Evolutionary conservation across 2,888 invertebrate species (phyloP).

Genomic region (Drosophila paranaensis): DNA sequence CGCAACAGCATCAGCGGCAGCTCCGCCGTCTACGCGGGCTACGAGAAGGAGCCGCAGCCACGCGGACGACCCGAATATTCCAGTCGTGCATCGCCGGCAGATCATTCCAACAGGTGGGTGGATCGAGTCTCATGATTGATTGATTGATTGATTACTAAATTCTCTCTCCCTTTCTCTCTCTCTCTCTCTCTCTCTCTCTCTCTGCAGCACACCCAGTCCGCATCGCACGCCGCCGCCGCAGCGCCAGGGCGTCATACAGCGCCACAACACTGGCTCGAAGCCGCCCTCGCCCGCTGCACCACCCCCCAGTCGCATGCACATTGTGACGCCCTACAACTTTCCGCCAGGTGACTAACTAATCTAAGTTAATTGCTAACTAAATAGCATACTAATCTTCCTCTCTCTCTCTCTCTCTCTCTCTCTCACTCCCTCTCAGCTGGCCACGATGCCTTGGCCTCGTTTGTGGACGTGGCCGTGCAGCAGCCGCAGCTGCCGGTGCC

Average conservation of each 20-base stretch:
- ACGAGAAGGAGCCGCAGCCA: constrained; percentile 78
- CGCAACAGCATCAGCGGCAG: constrained; percentile 81
- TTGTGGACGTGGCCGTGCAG: constrained; percentile 96
- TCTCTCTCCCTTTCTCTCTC: neutral
- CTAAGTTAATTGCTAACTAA: neutral
- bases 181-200: neutral
- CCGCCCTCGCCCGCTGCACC: constrained; percentile 86
- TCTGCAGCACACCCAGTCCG: constrained; percentile 84
- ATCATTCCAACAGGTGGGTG: constrained; percentile 85
- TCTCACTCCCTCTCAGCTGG: constrained; percentile 84
- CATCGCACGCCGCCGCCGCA: constrained; percentile 86
- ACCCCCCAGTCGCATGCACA: constrained; percentile 85
- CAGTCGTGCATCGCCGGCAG: constrained; percentile 85
- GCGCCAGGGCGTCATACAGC: constrained; percentile 91
- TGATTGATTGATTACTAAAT: neutral
- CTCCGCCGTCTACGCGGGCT: constrained; percentile 80
- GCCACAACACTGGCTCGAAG: constrained; percentile 88
- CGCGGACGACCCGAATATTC: constrained; percentile 84
- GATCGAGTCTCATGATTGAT: neutral
- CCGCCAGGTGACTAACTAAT: constrained; percentile 84
- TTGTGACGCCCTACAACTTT: constrained; percentile 84
- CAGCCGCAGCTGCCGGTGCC: constrained; percentile 95
- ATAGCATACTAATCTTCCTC: neutral
- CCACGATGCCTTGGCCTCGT: constrained; percentile 94
- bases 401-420: neutral